Evolutionary conservation across 2,113 vertebrate species (phyloP).

Genomic region (Hucho hucho): DNA sequence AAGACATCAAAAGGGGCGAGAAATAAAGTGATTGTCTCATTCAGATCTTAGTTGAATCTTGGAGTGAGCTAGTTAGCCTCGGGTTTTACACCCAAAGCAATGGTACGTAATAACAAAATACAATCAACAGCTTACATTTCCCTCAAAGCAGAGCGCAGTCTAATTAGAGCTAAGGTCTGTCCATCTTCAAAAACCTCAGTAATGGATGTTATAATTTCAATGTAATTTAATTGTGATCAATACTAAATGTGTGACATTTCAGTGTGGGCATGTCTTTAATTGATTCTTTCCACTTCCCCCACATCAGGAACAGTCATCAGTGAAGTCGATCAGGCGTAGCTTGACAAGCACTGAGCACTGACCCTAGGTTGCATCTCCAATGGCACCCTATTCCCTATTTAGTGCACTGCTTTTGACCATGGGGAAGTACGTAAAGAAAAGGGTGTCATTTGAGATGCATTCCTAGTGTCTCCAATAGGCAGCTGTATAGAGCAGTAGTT

Average conservation of each 20-base stretch:
- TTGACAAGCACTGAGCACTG: neutral
- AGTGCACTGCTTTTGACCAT: neutral
- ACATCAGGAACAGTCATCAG: slow-evolving; percentile 21
- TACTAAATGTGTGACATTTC: slow-evolving; percentile 21
- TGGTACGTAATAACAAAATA: neutral
- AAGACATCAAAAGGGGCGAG: neutral
- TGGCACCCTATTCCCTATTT: neutral
- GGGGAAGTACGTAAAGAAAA: too few relatives aligned
- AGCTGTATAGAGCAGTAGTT: too few relatives aligned
- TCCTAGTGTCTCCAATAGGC: too few relatives aligned
- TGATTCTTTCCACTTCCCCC: slow-evolving; percentile 27
- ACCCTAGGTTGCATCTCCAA: too few relatives aligned
- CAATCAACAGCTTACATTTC: neutral
- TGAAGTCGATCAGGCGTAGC: slow-evolving; percentile 30
- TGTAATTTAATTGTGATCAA: slow-evolving; percentile 12
- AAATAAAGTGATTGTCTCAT: neutral
- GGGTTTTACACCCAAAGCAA: neutral
- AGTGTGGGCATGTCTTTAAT: slow-evolving; percentile 22
- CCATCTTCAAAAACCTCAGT: neutral
- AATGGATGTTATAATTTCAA: neutral
- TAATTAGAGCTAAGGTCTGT: neutral
- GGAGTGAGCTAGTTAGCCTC: neutral
- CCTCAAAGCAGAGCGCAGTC: neutral
- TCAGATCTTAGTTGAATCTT: neutral
- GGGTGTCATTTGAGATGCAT: too few relatives aligned